Conservation (phyloP, 2,113 vertebrate genomes). For the Percina caprodes region DNA sequence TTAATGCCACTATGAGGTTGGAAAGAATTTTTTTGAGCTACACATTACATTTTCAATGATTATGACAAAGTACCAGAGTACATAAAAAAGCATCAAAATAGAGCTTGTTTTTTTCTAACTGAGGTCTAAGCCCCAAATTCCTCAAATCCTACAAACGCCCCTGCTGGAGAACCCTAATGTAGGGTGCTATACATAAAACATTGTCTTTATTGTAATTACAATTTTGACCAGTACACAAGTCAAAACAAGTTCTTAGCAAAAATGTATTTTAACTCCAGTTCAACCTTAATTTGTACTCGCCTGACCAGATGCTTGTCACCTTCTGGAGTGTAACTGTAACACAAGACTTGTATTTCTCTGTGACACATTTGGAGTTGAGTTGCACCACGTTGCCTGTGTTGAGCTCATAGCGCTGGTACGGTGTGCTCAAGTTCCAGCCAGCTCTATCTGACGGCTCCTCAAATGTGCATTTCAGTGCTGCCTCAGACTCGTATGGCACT, state of each 20-base stretch:
- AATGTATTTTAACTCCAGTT: too few species aligned
- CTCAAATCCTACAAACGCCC: too few species aligned
- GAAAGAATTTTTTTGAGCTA: too few species aligned
- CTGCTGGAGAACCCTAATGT: too few species aligned
- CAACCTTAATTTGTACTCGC: slow-evolving; percentile 45
- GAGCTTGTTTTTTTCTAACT: too few species aligned
- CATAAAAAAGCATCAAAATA: too few species aligned
- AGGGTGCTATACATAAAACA: too few species aligned
- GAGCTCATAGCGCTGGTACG: neutral
- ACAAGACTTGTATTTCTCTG: slow-evolving; percentile 1
- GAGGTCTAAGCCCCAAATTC: too few species aligned
- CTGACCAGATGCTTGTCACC: slow-evolving; percentile 69
- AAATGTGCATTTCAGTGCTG: slow-evolving; percentile 51
- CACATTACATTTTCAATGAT: too few species aligned
- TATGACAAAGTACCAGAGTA: too few species aligned
- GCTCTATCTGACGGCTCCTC: rapidly evolving
- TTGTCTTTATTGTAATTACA: neutral
- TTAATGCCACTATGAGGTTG: too few species aligned
- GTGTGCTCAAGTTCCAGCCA: slow-evolving; percentile 38
- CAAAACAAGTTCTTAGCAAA: neutral
- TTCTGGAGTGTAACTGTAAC: rapidly evolving
- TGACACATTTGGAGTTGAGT: rapidly evolving
- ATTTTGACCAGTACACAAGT: neutral
- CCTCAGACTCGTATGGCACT: slow-evolving; percentile 33
- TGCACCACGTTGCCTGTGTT: slow-evolving; percentile 5